Evolutionary conservation across 2,113 vertebrate genomes (phyloP).

Genomic region (Plestiodon gilberti): DNA sequence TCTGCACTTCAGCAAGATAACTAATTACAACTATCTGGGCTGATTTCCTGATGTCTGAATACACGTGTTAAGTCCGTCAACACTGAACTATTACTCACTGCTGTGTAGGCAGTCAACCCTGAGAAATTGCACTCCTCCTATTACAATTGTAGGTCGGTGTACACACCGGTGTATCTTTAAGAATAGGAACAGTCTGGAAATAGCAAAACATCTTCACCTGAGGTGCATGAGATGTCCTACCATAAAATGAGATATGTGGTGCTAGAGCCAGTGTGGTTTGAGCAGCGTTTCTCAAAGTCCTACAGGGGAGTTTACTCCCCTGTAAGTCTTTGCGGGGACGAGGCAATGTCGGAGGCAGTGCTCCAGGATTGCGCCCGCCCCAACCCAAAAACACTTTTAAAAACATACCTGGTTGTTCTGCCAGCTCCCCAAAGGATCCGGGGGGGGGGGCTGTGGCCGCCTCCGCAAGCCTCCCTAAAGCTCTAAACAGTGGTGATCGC

Average conservation of each 20-base stretch:
- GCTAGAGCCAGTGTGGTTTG: too few relatives aligned
- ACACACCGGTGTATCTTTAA: not conserved
- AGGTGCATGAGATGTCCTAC: not conserved
- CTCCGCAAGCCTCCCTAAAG: too few relatives aligned
- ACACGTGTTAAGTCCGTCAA: not conserved
- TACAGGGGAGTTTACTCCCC: too few relatives aligned
- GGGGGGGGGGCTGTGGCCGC: too few relatives aligned
- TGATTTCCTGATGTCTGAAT: not conserved
- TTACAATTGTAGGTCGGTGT: not conserved
- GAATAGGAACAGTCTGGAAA: not conserved
- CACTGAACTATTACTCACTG: not conserved
- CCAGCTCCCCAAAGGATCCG: too few relatives aligned
- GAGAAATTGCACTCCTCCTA: not conserved
- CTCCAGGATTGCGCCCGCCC: too few relatives aligned
- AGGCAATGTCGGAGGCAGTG: too few relatives aligned
- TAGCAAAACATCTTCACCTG: not conserved
- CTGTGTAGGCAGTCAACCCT: not conserved
- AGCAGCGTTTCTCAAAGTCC: too few relatives aligned
- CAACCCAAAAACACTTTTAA: too few relatives aligned
- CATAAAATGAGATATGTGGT: not conserved
- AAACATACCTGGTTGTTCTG: too few relatives aligned
- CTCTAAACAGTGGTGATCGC: too few relatives aligned
- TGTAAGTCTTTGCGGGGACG: too few relatives aligned
- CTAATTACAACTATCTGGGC: not conserved
- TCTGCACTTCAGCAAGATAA: not conserved